phyloP scores from a whole-genome alignment of 2,888 invertebrate genomes.

The Ochropleura plecta region DNA sequence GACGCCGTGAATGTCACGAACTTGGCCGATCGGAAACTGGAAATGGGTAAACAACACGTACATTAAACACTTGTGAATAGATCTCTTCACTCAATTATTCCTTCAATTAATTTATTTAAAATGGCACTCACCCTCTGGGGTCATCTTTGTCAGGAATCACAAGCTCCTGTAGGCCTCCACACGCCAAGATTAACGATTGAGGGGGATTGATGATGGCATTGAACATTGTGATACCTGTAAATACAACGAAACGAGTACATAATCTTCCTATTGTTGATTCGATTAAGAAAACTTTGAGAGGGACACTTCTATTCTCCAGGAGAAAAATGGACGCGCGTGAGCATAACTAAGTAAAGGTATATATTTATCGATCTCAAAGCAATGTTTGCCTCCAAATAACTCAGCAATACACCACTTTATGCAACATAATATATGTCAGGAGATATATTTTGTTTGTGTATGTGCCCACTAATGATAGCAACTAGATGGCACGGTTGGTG shows the following conservation, averaged over 20 bases:
- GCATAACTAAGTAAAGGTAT: no score
- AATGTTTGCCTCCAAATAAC: no score
- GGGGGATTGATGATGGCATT: constrained; percentile 99
- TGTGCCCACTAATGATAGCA: no score
- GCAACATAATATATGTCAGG: no score
- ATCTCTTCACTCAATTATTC: no score
- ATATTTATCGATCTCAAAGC: no score
- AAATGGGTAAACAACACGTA: not conserved
- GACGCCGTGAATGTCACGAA: constrained; percentile 98
- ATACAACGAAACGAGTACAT: not conserved
- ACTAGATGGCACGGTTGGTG: no score
- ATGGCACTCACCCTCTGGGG: constrained; percentile 92
- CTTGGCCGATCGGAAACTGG: constrained; percentile 93
- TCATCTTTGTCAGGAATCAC: constrained; percentile 94
- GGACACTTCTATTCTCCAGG: no score
- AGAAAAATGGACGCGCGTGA: not conserved
- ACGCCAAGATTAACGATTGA: constrained; percentile 97
- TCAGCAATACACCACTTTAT: no score
- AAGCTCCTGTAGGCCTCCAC: constrained; percentile 95
- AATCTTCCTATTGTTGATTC: not conserved
- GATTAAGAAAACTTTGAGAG: not conserved
- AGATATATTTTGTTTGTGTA: no score
- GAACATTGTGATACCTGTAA: constrained; percentile 95
- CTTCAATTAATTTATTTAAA: not conserved
- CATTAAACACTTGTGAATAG: not conserved